A percentile compares a stretch with the other conserved stretches of the same genome.
These are phyloP conservation scores for Temnopleurus reevesii DNA, from an alignment of 53 echinoderm and acorn worm species.

Conservation along the genomic window DNA sequence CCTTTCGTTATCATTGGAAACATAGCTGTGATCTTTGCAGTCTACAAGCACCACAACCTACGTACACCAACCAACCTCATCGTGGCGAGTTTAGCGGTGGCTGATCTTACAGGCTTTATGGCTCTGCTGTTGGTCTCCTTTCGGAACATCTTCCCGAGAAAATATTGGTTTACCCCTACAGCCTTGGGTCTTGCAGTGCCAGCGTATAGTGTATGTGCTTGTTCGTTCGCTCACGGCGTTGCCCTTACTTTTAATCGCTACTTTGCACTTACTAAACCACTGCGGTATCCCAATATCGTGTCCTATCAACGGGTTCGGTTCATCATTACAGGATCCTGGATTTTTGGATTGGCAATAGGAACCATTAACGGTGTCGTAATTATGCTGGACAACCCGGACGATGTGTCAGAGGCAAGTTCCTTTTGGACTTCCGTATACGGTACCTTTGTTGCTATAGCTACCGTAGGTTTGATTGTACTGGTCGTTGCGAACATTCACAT, in stretches of 20 bases:
- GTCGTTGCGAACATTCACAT: not conserved
- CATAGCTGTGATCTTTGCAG: not conserved
- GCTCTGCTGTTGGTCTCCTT: not conserved
- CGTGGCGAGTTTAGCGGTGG: not conserved
- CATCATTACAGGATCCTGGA: not conserved
- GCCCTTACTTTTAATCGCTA: not conserved
- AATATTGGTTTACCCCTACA: not conserved
- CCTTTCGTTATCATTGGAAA: slow-evolving; percentile 5
- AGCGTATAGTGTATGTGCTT: slow-evolving; percentile 3
- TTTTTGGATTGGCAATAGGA: not conserved
- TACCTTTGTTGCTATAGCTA: no score
- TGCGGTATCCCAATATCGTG: not conserved
- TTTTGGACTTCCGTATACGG: not conserved
- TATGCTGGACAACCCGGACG: not conserved
- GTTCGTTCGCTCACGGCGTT: no score
- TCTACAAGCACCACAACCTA: not conserved
- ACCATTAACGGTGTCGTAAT: not conserved
- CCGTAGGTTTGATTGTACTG: no score
- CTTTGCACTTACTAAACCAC: not conserved
- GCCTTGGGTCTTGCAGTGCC: not conserved
- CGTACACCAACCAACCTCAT: slow-evolving; percentile 4
- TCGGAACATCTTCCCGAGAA: not conserved
- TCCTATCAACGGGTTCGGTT: not conserved
- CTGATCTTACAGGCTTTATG: not conserved
- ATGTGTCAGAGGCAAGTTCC: not conserved